phyloP scores from a whole-genome alignment of 1,140 invertebrate genomes.

The Phocides pigmalion region DNA sequence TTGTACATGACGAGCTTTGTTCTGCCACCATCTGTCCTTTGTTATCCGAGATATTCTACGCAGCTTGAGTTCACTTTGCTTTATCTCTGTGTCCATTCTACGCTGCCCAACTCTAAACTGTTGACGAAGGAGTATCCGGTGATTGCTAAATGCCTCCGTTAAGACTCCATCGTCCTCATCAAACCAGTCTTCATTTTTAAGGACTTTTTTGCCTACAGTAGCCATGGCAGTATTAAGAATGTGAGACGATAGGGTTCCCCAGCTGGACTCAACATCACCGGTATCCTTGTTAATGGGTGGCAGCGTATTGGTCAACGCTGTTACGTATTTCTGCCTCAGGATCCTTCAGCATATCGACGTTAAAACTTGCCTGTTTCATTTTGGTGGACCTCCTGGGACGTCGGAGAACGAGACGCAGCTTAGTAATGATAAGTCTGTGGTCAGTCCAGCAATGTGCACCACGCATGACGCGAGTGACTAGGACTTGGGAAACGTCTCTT shows the following conservation, averaged over 20 bases:
- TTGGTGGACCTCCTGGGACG: slow-evolving; percentile 26
- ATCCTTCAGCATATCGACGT: slow-evolving; percentile 32
- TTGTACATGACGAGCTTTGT: slow-evolving; percentile 11
- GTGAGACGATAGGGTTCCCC: slow-evolving; percentile 29
- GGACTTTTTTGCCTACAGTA: slow-evolving; percentile 24
- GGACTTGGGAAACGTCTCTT: slow-evolving; percentile 40
- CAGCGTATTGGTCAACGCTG: not conserved
- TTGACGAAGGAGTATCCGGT: slow-evolving; percentile 25
- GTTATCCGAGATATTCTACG: not conserved
- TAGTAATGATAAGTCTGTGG: slow-evolving; percentile 38
- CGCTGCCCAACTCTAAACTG: not conserved
- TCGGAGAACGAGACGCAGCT: slow-evolving; percentile 33
- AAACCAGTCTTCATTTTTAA: slow-evolving; percentile 42
- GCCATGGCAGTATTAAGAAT: slow-evolving; percentile 23
- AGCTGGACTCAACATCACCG: slow-evolving; percentile 14
- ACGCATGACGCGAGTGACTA: slow-evolving; percentile 46
- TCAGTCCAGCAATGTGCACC: slow-evolving; percentile 45
- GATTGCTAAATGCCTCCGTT: slow-evolving; percentile 30
- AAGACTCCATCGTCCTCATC: slow-evolving; percentile 40
- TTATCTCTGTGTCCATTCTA: not conserved
- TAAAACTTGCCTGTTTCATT: slow-evolving; percentile 12
- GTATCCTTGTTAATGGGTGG: not conserved
- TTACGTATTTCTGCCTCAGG: slow-evolving; percentile 15
- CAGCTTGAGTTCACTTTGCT: not conserved
- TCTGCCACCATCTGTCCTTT: slow-evolving; percentile 21